Evolutionary conservation across 2,888 invertebrate species (phyloP), one percentile per base, ranked within the genome.

Genomic region (Sinhomidia bicolor): DNA sequence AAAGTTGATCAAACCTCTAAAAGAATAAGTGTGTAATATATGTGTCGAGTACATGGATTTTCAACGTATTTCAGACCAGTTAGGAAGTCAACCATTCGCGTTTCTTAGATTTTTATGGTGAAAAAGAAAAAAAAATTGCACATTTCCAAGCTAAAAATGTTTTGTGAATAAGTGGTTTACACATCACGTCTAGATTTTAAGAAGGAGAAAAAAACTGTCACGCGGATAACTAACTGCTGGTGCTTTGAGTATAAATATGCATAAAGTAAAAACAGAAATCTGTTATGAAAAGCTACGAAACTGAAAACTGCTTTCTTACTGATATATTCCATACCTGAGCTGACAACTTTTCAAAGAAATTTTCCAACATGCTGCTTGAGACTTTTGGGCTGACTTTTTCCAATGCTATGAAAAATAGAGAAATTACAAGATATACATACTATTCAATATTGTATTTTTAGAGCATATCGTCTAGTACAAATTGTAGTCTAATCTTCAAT

Each of bases 311-410:
- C 51, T 47, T 65, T 4, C 1, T 47, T 4, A 4, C 4, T 80
- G 85, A 85, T 80, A 68, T 51, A 60, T 81, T 85, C 86, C 86
- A 86, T 89, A 89, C 89, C 86, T 89, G 89, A 57, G 54, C 76
- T 78, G 82, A 78, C 74, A 89, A 87, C 17, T 87, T 65, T 74
- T 87, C 47, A 17, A 87, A 60, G 36, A 89, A 83, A 74, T 80
- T 32, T 80, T 84, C 87, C 80, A 83, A 60, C 44, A 62, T 60
- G 60, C 23, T 23, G n/a, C 4, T 26, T 36, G 84, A 32, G 62
- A 87, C 74, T 83, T 74, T 83, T 10, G 62, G 12, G 51, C 80
- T 57, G 41, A 89, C 83, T 41, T 81, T 89, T n/a, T 65, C 74
- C 57, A 89, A 68, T 23, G 60, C 89, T 89, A 54, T 47, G 74